Percentiles rank a stretch among this genome's conserved stretches.
These are phyloP conservation scores for Mimas tiliae DNA, from an alignment of 2,888 invertebrate species.

Conservation along the genomic window DNA sequence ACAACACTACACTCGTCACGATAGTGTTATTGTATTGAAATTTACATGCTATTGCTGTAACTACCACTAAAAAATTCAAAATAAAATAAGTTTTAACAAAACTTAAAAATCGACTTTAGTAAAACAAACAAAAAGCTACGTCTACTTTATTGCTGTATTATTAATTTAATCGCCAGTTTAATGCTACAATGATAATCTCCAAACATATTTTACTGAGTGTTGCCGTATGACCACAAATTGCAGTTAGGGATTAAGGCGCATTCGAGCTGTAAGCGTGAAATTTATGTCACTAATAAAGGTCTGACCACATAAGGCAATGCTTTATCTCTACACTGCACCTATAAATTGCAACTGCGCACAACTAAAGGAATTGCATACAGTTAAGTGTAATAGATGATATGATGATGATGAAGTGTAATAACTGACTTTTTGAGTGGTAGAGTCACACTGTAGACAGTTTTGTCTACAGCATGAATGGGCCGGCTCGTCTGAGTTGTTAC, in stretches of 20 bases:
- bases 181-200: background rate
- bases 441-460: too few relatives aligned
- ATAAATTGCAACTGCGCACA: background rate
- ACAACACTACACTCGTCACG: too few relatives aligned
- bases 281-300: background rate
- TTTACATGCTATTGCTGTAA: too few relatives aligned
- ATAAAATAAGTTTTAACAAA: too few relatives aligned
- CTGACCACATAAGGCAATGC: constrained; percentile 2
- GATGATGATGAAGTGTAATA: too few relatives aligned
- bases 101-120: too few relatives aligned
- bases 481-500: too few relatives aligned
- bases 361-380: background rate
- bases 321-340: background rate
- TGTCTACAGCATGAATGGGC: too few relatives aligned
- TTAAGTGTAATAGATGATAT: background rate
- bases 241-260: background rate
- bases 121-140: too few relatives aligned
- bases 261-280: background rate
- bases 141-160: background rate
- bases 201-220: background rate
- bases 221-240: constrained; percentile 6
- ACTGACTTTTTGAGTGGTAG: too few relatives aligned
- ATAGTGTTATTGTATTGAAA: too few relatives aligned
- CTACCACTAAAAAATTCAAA: too few relatives aligned
- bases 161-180: background rate